Percentiles rank a stretch among this genome's conserved stretches.
These are phyloP conservation scores for Alaudala cheleensis DNA, from an alignment of 2,113 vertebrate species.

Conservation along the genomic window DNA sequence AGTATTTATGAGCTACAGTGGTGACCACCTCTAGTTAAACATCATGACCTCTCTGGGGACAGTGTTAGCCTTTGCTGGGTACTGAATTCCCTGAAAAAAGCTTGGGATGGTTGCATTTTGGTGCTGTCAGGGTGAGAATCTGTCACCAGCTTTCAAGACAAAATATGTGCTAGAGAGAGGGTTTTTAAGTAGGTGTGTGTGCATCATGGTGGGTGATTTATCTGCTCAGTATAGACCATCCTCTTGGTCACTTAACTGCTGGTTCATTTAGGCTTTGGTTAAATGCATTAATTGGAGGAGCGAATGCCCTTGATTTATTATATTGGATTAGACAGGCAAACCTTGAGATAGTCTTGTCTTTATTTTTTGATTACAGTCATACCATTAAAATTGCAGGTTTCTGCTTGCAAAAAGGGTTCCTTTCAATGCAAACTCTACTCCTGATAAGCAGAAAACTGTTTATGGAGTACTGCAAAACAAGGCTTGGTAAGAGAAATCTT, in stretches of 20 bases:
- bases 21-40: background rate
- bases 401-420: background rate
- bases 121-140: background rate
- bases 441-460: background rate
- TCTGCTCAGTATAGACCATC: conserved; percentile 1
- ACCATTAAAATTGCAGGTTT: background rate
- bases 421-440: background rate
- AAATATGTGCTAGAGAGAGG: background rate
- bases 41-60: background rate
- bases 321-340: background rate
- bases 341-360: conserved; percentile 9
- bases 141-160: background rate
- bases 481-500: background rate
- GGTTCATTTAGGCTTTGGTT: conserved; percentile 38
- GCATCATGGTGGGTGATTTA: background rate
- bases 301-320: background rate
- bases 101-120: fast-evolving
- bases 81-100: background rate
- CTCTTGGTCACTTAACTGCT: background rate
- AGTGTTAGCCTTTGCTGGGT: fast-evolving
- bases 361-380: conserved; percentile 28
- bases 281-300: background rate
- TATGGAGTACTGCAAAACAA: background rate
- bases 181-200: background rate
- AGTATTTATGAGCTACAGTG: background rate